Evolutionary conservation across 1,140 invertebrate species (phyloP), one percentile per base, ranked within the genome.

Genomic region (Maniola jurtina): DNA sequence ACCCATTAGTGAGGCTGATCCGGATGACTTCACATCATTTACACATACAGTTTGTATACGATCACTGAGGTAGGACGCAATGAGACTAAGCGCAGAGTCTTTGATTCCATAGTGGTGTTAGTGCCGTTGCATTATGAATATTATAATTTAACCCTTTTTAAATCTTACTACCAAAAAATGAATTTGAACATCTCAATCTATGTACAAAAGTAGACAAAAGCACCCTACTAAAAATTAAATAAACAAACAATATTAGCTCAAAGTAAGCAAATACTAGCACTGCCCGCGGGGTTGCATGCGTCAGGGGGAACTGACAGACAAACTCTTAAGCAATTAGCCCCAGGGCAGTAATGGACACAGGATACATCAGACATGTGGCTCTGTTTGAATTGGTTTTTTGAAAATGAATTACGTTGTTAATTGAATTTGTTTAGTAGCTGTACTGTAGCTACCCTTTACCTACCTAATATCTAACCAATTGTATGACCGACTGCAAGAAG

Each of bases 231-330:
- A 50, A 50, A 47, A 13, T 47, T 25, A 54, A 54, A 54, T 35
- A 35, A 35, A 55, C 52, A 55, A 34, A 55, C 52, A 55, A 55
- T 55, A 55, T 55, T 55, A 55, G 52, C 52, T 55, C 15, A 55
- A 55, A 55, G n/a, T 55, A 55, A 55, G 52, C 52, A 55, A 55
- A 55, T 35, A 55, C 25, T 55, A n/a, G 25, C 52, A 13, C 9
- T 55, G 25, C 6, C 52, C 52, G 33, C 34, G 13, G 52, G 48
- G 48, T 25, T 16, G 48, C 15, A 4, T 1, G 48, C 16, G 9
- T 50, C 7, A 11, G 10, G 15, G 48, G 15, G 52, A 13, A 55
- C 52, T 14, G 7, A 34, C 25, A 35, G 52, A 35, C 52, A 55
- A 35, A 55, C 52, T 55, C 33, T 33, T 55, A 55, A 35, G 25